phyloP scores from a whole-genome alignment of 2,888 invertebrate species.

The Holacanthella duospinosa region DNA sequence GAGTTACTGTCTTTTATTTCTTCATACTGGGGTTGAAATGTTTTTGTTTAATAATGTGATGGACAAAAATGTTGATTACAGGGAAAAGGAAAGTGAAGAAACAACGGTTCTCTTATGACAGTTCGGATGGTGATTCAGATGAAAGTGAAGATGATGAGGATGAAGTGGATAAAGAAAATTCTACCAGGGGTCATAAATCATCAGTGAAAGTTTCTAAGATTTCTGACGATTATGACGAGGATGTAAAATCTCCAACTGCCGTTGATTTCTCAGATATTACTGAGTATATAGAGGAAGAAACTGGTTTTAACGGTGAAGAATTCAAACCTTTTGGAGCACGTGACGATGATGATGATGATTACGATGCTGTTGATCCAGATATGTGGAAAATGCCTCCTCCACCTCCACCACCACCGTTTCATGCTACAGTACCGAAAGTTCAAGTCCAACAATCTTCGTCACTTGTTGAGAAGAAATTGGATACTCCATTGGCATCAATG shows the following conservation, averaged over 20 bases:
- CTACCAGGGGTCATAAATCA: not conserved
- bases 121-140: not conserved
- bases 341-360: slow-evolving; percentile 43
- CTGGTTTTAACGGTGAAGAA: not conserved
- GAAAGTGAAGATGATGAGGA: not conserved
- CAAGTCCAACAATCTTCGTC: not conserved
- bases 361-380: slow-evolving; percentile 56
- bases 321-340: not conserved
- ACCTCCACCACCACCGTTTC: slow-evolving; percentile 46
- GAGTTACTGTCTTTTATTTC: too few species aligned
- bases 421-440: not conserved
- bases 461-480: slow-evolving; percentile 43
- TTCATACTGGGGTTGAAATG: not conserved
- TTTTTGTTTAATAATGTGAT: too few species aligned
- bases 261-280: slow-evolving; percentile 88
- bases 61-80: too few species aligned
- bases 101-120: not conserved
- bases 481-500: slow-evolving; percentile 96
- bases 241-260: slow-evolving; percentile 57
- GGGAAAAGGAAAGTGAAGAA: not conserved
- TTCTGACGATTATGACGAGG: slow-evolving; percentile 40
- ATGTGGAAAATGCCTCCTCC: slow-evolving; percentile 79
- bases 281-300: slow-evolving; percentile 72
- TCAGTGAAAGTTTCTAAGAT: not conserved
- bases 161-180: not conserved